Evolutionary conservation across 30 jellyfish, hydroid and myxozoan species (phyloP).

Genomic region (Clytia hemisphaerica): DNA sequence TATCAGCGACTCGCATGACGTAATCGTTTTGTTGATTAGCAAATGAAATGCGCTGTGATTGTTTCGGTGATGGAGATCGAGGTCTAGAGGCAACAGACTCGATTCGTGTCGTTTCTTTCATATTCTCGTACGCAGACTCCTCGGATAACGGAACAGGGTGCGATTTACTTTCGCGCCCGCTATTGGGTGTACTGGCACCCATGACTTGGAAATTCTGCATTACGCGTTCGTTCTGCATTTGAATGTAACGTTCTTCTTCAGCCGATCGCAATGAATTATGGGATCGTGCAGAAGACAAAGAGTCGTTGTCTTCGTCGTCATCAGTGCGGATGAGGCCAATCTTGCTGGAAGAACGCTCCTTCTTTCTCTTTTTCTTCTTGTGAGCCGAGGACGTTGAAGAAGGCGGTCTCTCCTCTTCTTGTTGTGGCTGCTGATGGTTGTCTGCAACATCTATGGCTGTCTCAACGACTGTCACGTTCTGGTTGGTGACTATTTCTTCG

Average conservation of each 20-base stretch:
- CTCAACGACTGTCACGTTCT: too few species aligned
- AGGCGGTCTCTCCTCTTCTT: too few species aligned
- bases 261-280: conserved; percentile 8
- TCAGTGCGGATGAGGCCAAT: conserved; percentile 11
- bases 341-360: conserved; percentile 24
- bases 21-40: background rate
- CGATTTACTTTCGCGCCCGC: too few species aligned
- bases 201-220: conserved; percentile 32
- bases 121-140: conserved; percentile 17
- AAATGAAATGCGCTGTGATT: background rate
- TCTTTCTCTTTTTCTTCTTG: conserved; percentile 21
- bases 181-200: conserved; percentile 1
- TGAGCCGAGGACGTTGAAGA: too few species aligned
- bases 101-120: background rate
- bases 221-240: conserved; percentile 1
- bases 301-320: background rate
- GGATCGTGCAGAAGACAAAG: background rate
- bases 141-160: conserved; percentile 10
- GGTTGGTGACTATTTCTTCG: too few species aligned
- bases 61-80: conserved; percentile 32
- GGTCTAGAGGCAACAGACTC: conserved; percentile 40
- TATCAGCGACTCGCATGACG: conserved; percentile 5
- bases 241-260: conserved; percentile 27
- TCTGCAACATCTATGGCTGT: too few species aligned
- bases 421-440: too few species aligned